phyloP scores from a whole-genome alignment of 92 coral and sea anemone genomes.

The Palythoa grandiflora region DNA sequence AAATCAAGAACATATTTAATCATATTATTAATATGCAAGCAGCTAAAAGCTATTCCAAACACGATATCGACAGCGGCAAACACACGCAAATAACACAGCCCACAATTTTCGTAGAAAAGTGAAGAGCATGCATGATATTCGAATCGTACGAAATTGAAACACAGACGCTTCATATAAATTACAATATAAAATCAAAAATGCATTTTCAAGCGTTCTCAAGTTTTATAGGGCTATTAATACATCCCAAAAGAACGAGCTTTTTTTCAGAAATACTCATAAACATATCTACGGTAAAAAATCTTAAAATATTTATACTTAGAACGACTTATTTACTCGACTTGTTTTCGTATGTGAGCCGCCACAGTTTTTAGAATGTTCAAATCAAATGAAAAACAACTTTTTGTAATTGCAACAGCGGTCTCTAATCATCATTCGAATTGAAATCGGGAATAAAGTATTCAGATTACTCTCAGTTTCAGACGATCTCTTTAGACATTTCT shows the following conservation, averaged over 20 bases:
- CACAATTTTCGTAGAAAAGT: too few relatives aligned
- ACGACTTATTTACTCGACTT: not conserved
- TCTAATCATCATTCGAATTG: not conserved
- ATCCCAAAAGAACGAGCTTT: too few relatives aligned
- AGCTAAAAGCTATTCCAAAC: not conserved
- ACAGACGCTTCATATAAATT: too few relatives aligned
- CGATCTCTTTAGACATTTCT: not conserved
- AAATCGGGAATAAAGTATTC: not conserved
- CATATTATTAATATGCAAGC: not conserved
- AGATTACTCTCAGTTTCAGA: not conserved
- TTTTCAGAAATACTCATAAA: too few relatives aligned
- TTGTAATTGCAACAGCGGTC: not conserved
- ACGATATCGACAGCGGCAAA: too few relatives aligned
- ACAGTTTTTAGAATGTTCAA: not conserved
- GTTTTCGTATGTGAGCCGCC: not conserved
- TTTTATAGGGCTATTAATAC: too few relatives aligned
- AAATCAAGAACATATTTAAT: not conserved
- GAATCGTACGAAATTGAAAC: too few relatives aligned
- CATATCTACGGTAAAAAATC: too few relatives aligned
- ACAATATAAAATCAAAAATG: too few relatives aligned
- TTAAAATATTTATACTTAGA: not conserved
- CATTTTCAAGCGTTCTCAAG: too few relatives aligned
- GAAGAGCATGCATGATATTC: too few relatives aligned
- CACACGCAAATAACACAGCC: too few relatives aligned
- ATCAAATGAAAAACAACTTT: not conserved